A percentile compares a stretch with the other conserved stretches of the same genome.
These are phyloP conservation scores for Autographa pulchrina DNA, from an alignment of 2,888 invertebrate genomes.

Conservation along the genomic window DNA sequence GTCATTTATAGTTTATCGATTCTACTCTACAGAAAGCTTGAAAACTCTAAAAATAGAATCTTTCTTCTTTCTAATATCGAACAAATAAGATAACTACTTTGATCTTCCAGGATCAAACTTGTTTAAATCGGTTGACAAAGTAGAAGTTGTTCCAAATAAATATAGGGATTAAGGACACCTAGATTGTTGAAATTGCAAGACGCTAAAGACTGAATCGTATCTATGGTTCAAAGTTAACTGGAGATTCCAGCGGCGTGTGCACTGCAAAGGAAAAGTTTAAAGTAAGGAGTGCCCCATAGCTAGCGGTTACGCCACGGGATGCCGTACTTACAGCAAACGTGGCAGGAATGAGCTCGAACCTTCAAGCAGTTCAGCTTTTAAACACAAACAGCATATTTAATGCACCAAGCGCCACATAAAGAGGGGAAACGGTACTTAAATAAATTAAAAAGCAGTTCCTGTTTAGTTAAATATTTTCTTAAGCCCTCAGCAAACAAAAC, in stretches of 20 bases:
- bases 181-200: slow-evolving; percentile 19
- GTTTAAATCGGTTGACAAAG: slow-evolving; percentile 34
- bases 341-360: slow-evolving; percentile 46
- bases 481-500: slow-evolving; percentile 40
- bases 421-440: slow-evolving; percentile 31
- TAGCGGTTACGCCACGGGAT: slow-evolving; percentile 39
- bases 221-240: slow-evolving; percentile 22
- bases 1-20: not conserved
- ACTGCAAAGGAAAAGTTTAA: slow-evolving; percentile 38
- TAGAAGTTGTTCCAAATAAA: slow-evolving; percentile 12
- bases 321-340: slow-evolving; percentile 24
- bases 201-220: slow-evolving; percentile 15
- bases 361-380: slow-evolving; percentile 42
- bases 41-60: slow-evolving; percentile 22
- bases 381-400: slow-evolving; percentile 59
- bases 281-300: slow-evolving; percentile 47
- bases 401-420: slow-evolving; percentile 37
- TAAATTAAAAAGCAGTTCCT: slow-evolving; percentile 34
- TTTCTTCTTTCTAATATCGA: slow-evolving; percentile 23
- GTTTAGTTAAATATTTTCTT: slow-evolving; percentile 27
- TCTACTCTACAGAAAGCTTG: not conserved
- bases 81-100: slow-evolving; percentile 12
- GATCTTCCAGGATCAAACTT: slow-evolving; percentile 24
- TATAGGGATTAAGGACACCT: slow-evolving; percentile 23
- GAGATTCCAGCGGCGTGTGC: slow-evolving; percentile 11